Base-by-base conservation (phyloP, 2,113 vertebrate genomes). In the Pardalotus punctatus region DNA sequence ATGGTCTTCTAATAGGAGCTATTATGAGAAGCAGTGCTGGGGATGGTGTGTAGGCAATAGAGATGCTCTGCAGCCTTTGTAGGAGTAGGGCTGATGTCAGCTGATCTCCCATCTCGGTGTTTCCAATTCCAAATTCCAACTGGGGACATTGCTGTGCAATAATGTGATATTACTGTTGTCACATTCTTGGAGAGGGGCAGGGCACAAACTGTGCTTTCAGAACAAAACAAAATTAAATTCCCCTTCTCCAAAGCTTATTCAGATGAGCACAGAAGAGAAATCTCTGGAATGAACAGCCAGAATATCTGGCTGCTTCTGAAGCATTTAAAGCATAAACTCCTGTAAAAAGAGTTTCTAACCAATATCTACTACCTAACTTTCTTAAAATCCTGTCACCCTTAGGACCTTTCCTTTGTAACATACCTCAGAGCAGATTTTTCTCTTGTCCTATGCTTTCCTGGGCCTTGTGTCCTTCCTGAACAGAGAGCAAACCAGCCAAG, bases 141-240 rank as follows among this genome's bases (percentile, higher is more conserved):
- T 78, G 33, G 50, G 65, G 50, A 38, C 1, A 0, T 43, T 87
- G 78, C 61, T 82, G 73, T 76, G 53, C 65, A 76, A 70, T 89
- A 74, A 84, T 38, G 33, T 54, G 71, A 36, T 93, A 64, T 70
- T 86, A 86, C 25, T 72, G 67, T 86, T 83, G 82, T 82, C 82
- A 92, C 18, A 51, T 92, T 83, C 56, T 62, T 92, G 90, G 87
- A 76, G 58, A 88, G 33, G 50, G 87, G 47, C 81, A 88, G 69
- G 76, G 60, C 45, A 86, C 45, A 93, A 91, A 79, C 21, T 76
- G 78, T 66, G 45, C 54, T 72, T 93, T 93, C 35, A 19, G 47
- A 96, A 70, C 71, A 88, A 84, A 90, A 38, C 42, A 77, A 80
- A 95, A 86, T 73, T 72, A 73, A 91, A 65, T 79, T 88, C 43